phyloP scores from a whole-genome alignment of 2,113 vertebrate genomes.

The Salvelinus namaycush region DNA sequence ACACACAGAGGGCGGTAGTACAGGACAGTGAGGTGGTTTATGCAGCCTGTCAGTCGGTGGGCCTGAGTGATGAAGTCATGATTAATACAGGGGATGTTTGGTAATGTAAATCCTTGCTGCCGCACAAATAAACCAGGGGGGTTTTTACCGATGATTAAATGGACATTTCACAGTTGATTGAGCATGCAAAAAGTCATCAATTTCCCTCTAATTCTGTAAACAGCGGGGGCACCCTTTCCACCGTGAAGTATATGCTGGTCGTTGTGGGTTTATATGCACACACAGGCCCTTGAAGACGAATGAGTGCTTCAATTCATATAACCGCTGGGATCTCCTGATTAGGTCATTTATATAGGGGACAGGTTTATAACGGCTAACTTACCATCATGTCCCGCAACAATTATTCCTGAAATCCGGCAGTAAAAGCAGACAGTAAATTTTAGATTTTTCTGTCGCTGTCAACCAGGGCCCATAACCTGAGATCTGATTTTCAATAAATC shows the following conservation, averaged over 20 bases:
- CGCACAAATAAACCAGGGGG: slow-evolving; percentile 78
- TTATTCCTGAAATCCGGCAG: slow-evolving; percentile 81
- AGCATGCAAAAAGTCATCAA: slow-evolving; percentile 71
- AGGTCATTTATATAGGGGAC: slow-evolving; percentile 80
- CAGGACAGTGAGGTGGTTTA: slow-evolving; percentile 77
- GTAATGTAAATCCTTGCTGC: slow-evolving; percentile 76
- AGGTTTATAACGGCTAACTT: slow-evolving; percentile 82
- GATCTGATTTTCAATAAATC: slow-evolving; percentile 84
- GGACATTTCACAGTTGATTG: slow-evolving; percentile 81
- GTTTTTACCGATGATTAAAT: slow-evolving; percentile 74
- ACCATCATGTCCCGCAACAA: slow-evolving; percentile 80
- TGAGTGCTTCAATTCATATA: slow-evolving; percentile 75
- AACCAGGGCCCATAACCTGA: slow-evolving; percentile 69
- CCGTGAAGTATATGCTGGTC: slow-evolving; percentile 69
- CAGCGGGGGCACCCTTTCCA: slow-evolving; percentile 60
- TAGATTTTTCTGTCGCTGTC: slow-evolving; percentile 81
- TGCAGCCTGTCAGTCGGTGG: slow-evolving; percentile 70
- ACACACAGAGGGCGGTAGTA: slow-evolving; percentile 58
- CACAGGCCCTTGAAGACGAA: slow-evolving; percentile 77
- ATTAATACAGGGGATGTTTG: slow-evolving; percentile 78
- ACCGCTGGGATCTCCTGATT: slow-evolving; percentile 74
- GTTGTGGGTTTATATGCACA: slow-evolving; percentile 77
- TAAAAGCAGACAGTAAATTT: slow-evolving; percentile 83
- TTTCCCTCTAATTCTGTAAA: slow-evolving; percentile 75
- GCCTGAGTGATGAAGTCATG: slow-evolving; percentile 76